These are phyloP conservation scores for Odiellus spinosus DNA, from an alignment of 2,888 invertebrate genomes.

Conservation along the genomic window DNA sequence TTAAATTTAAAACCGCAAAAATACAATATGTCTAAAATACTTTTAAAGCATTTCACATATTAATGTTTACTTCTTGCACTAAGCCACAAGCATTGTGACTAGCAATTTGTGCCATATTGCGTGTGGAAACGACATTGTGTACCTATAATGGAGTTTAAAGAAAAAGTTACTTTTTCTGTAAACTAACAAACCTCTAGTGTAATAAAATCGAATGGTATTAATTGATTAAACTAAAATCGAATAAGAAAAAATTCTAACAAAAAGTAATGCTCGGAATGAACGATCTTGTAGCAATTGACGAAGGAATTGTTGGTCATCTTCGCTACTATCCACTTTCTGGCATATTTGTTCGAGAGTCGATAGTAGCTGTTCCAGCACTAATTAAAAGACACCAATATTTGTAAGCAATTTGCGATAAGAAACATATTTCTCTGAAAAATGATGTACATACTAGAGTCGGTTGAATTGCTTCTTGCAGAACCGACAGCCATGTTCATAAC, in stretches of 20 bases:
- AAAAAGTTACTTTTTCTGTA: not conserved
- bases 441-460: no score
- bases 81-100: conserved; percentile 11
- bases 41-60: conserved; percentile 1
- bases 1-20: no score
- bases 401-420: no score
- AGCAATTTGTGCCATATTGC: conserved; percentile 12
- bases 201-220: not conserved
- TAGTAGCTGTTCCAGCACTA: conserved; percentile 36
- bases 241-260: conserved; percentile 30
- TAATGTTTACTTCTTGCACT: conserved; percentile 13
- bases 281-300: conserved; percentile 68
- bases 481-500: no score
- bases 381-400: no score
- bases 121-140: conserved; percentile 41
- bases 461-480: no score
- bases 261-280: conserved; percentile 73
- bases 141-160: conserved; percentile 32
- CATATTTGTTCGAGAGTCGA: conserved; percentile 66
- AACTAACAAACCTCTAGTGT: conserved; percentile 4
- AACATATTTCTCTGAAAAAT: no score
- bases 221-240: not conserved
- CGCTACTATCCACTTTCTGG: conserved; percentile 46
- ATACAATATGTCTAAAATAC: no score
- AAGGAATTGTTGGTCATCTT: conserved; percentile 71